These are phyloP conservation scores for Rousettus madagascariensis DNA, from an alignment of 2,797 vertebrate species.

Conservation along the genomic window DNA sequence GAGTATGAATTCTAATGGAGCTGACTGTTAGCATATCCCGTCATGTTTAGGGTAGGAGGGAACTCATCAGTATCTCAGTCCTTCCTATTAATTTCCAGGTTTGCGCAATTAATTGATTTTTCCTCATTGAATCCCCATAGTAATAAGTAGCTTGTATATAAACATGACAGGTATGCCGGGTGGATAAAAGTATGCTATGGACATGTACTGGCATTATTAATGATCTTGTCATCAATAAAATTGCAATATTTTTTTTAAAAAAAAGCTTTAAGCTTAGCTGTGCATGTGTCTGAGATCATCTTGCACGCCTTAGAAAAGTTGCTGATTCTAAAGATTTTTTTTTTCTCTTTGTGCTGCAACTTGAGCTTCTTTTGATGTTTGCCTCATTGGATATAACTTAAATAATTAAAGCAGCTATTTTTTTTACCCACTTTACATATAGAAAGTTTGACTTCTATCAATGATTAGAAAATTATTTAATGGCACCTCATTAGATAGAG, in stretches of 20 bases:
- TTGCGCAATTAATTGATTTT: constrained; percentile 50
- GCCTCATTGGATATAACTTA: constrained; percentile 63
- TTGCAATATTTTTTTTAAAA: neutral
- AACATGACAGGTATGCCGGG: neutral
- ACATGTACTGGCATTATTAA: constrained; percentile 16
- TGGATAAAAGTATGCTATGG: neutral
- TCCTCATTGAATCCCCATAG: constrained; percentile 14
- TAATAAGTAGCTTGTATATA: constrained; percentile 48
- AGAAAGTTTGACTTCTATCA: constrained; percentile 44
- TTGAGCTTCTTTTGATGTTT: constrained; percentile 74
- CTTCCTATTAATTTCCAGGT: constrained; percentile 19
- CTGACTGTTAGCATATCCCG: neutral
- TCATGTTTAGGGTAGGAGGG: neutral
- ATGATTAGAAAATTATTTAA: constrained; percentile 46
- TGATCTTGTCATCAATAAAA: constrained; percentile 50
- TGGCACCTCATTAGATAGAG: neutral
- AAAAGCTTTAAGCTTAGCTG: constrained; percentile 38
- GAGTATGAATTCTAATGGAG: neutral
- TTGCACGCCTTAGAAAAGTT: constrained; percentile 39
- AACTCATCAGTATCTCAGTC: neutral
- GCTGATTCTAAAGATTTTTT: constrained; percentile 64
- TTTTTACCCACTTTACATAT: constrained; percentile 65
- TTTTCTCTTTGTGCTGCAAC: constrained; percentile 61
- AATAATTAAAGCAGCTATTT: constrained; percentile 73
- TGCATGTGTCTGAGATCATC: constrained; percentile 33